A percentile compares a stretch with the other conserved stretches of the same genome.
phyloP scores from a whole-genome alignment of 2,797 vertebrate species.

The Coregonus sp. region DNA sequence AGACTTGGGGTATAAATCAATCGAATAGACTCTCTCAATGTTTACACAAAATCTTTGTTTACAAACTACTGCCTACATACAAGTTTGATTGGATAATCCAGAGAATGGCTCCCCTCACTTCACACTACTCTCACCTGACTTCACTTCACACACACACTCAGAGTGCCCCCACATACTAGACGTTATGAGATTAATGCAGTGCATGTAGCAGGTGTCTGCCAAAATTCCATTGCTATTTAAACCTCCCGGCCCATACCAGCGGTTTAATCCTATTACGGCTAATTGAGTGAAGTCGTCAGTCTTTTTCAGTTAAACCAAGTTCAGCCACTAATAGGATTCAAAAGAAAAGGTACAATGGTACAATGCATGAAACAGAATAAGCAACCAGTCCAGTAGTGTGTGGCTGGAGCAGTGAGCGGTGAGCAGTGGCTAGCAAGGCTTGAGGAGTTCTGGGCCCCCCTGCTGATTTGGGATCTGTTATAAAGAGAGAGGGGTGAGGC shows the following conservation, averaged over 20 bases:
- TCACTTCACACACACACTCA: no score
- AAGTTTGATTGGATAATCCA: no score
- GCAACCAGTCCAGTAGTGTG: slow-evolving; percentile 52
- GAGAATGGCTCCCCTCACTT: no score
- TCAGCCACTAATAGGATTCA: slow-evolving; percentile 89
- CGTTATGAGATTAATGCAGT: slow-evolving; percentile 86
- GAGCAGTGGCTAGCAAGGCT: slow-evolving; percentile 12
- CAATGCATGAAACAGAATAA: slow-evolving; percentile 71
- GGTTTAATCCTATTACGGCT: slow-evolving; percentile 93
- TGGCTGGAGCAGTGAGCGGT: slow-evolving; percentile 56
- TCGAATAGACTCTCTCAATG: no score
- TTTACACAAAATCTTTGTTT: no score
- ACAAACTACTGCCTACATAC: no score
- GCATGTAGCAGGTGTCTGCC: slow-evolving; percentile 85
- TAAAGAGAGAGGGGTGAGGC: slow-evolving; percentile 9
- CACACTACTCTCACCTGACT: no score
- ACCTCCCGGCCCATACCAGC: slow-evolving; percentile 84
- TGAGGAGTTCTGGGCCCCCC: background rate
- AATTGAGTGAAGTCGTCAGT: slow-evolving; percentile 90
- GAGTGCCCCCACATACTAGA: slow-evolving; percentile 67
- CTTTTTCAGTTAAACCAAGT: slow-evolving; percentile 91
- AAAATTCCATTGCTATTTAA: slow-evolving; percentile 87
- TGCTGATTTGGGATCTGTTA: background rate
- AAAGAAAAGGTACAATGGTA: slow-evolving; percentile 62
- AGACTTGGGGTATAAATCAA: no score